These are phyloP conservation scores for Cricetomys ansorgei DNA, from an alignment of 2,113 vertebrate genomes.

Conservation along the genomic window DNA sequence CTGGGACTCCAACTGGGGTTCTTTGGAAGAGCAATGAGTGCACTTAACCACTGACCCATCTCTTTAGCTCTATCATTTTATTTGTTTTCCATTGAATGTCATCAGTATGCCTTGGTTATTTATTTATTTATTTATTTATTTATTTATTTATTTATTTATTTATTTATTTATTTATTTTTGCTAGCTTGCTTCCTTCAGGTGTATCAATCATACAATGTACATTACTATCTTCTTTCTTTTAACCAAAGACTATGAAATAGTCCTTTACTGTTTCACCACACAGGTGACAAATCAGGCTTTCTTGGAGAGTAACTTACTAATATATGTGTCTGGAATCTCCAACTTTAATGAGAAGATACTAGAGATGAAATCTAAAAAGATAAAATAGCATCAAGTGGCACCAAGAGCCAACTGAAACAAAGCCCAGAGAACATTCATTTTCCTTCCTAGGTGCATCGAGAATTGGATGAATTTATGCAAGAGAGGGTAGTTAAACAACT, in stretches of 20 bases:
- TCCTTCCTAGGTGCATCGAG: neutral
- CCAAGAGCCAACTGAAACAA: neutral
- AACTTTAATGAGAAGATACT: neutral
- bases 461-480: neutral
- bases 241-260: neutral
- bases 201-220: rapidly evolving
- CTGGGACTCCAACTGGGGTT: neutral
- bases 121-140: too few species aligned
- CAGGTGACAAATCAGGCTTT: neutral
- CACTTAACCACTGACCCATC: neutral
- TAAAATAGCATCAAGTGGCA: neutral
- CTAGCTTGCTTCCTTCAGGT: neutral
- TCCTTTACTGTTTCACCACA: neutral
- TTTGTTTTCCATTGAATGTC: neutral
- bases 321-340: neutral
- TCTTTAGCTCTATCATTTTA: neutral
- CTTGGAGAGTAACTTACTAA: neutral
- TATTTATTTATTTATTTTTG: too few species aligned
- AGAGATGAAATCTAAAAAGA: too few species aligned
- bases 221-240: neutral
- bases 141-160: too few species aligned
- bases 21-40: neutral
- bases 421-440: neutral
- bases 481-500: neutral
- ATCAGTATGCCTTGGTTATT: neutral